Evolutionary conservation across 2,113 vertebrate species (phyloP).

Genomic region (Grallaria varia): DNA sequence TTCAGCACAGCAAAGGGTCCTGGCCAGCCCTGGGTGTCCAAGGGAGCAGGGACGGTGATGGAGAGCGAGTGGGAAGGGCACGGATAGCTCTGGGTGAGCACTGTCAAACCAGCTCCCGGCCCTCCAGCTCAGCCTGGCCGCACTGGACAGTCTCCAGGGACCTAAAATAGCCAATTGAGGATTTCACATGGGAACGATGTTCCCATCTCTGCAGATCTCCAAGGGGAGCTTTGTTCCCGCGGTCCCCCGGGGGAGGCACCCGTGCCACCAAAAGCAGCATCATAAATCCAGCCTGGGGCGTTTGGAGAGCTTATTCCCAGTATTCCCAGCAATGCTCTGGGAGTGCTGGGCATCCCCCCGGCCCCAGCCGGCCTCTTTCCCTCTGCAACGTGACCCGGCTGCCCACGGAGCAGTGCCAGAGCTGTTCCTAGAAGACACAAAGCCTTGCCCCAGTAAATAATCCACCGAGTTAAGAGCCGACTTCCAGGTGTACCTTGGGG

Average conservation of each 20-base stretch:
- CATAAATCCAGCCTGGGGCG: not conserved
- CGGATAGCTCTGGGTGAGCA: not conserved
- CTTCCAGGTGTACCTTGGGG: not conserved
- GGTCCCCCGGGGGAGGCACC: not conserved
- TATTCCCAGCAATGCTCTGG: not conserved
- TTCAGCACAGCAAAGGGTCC: not conserved
- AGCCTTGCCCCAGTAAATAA: not conserved
- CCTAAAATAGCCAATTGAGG: constrained; percentile 15
- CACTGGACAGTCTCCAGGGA: constrained; percentile 19
- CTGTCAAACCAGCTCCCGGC: not conserved
- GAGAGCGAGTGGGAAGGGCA: not conserved
- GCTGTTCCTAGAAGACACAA: not conserved
- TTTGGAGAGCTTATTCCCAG: not conserved
- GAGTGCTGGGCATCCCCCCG: rapidly evolving
- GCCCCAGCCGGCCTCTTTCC: not conserved
- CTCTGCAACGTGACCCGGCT: not conserved
- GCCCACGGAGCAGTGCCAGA: not conserved
- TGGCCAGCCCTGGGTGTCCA: not conserved
- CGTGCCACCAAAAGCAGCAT: rapidly evolving
- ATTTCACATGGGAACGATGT: constrained; percentile 17
- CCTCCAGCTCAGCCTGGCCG: rapidly evolving
- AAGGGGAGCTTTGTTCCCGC: not conserved
- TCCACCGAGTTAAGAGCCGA: not conserved
- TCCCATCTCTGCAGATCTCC: not conserved
- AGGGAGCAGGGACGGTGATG: rapidly evolving